Percentiles rank a stretch among this genome's conserved stretches.
Conservation (phyloP, 1,140 invertebrate species). For the Trichonephila clavata region DNA sequence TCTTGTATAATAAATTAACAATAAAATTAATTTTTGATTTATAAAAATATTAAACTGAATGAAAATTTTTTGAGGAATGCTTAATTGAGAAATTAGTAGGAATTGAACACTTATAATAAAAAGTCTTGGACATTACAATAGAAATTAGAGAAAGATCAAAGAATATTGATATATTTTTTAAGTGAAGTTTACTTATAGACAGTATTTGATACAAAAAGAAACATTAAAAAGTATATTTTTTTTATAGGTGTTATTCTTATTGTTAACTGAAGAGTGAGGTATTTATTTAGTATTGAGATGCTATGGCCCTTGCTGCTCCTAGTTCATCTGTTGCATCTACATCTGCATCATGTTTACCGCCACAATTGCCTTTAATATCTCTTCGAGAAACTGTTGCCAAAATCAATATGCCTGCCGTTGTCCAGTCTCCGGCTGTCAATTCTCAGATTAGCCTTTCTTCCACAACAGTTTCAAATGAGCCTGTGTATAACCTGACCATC, state of each 20-base stretch:
- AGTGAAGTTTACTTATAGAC: too few relatives aligned
- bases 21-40: too few relatives aligned
- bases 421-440: background rate
- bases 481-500: constrained; percentile 65
- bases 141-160: too few relatives aligned
- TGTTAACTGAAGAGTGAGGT: background rate
- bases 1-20: too few relatives aligned
- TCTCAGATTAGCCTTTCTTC: constrained; percentile 45
- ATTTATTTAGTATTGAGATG: background rate
- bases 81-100: too few relatives aligned
- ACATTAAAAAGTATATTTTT: background rate
- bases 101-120: too few relatives aligned
- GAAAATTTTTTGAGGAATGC: too few relatives aligned
- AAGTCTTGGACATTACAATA: too few relatives aligned
- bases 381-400: constrained; percentile 70
- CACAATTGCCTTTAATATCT: constrained; percentile 68
- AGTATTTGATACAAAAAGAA: too few relatives aligned
- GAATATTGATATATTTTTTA: too few relatives aligned
- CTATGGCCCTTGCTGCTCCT: constrained; percentile 60
- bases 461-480: constrained; percentile 37
- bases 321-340: constrained; percentile 58
- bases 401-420: constrained; percentile 70
- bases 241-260: background rate
- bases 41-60: too few relatives aligned
- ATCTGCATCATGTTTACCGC: constrained; percentile 54